Conservation (phyloP, 2,888 invertebrate species). For the Hydriomena furcata region DNA sequence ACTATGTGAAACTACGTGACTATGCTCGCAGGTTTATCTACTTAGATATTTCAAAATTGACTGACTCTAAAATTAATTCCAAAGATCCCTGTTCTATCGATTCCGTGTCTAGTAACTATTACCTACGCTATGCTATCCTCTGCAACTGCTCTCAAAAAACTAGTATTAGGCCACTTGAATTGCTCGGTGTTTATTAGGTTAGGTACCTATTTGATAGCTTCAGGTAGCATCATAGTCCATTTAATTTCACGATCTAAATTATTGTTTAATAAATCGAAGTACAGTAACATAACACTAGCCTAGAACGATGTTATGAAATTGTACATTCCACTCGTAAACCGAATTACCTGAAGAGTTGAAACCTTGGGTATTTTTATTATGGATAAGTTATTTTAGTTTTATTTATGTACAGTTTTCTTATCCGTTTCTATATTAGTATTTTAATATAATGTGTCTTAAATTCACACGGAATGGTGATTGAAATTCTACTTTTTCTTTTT, state of each 20-base stretch:
- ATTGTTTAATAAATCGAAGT: constrained; percentile 19
- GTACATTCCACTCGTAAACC: background rate
- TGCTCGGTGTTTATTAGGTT: constrained; percentile 32
- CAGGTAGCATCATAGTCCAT: constrained; percentile 12
- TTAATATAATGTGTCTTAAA: background rate
- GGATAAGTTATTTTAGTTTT: background rate
- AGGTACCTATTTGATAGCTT: constrained; percentile 38
- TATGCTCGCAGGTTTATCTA: too few relatives aligned
- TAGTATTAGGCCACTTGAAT: constrained; percentile 37
- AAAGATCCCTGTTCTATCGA: constrained; percentile 35
- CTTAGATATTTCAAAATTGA: too few relatives aligned
- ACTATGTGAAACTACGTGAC: too few relatives aligned
- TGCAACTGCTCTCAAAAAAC: constrained; percentile 1
- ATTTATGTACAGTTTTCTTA: background rate
- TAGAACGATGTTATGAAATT: constrained; percentile 13
- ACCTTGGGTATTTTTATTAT: background rate
- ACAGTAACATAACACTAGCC: constrained; percentile 2
- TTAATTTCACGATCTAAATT: constrained; percentile 49
- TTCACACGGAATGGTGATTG: too few relatives aligned
- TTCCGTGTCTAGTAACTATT: constrained; percentile 36
- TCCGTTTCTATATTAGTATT: background rate
- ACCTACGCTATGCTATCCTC: constrained; percentile 7
- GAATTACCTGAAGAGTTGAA: background rate
- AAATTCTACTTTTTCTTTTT: too few relatives aligned
- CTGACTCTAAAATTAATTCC: too few relatives aligned